A percentile compares a stretch with the other conserved stretches of the same genome.
These are phyloP conservation scores for Sciurus niger DNA, from an alignment of 2,113 vertebrate species.

Conservation along the genomic window DNA sequence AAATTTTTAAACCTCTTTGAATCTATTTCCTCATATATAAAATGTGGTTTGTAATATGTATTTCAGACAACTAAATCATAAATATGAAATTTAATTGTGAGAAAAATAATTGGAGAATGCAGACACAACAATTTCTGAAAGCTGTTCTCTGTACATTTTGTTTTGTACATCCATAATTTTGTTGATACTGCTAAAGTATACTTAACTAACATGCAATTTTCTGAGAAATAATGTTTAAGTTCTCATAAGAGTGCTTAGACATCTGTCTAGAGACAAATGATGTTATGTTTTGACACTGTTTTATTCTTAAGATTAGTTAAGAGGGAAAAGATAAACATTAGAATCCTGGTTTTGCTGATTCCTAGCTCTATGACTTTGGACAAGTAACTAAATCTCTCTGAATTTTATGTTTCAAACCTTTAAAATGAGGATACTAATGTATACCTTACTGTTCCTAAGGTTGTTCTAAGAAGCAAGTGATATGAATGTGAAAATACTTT, in stretches of 20 bases:
- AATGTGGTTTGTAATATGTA: neutral
- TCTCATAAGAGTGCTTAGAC: neutral
- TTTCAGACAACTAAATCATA: neutral
- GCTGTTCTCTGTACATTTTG: constrained; percentile 9
- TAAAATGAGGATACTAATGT: constrained; percentile 20
- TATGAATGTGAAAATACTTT: constrained; percentile 34
- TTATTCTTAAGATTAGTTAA: neutral
- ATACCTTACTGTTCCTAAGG: neutral
- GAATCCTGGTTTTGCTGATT: neutral
- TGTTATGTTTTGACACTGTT: neutral
- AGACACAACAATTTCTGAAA: neutral
- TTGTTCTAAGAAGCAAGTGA: constrained; percentile 46
- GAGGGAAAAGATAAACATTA: neutral
- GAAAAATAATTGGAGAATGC: neutral
- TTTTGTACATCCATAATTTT: neutral
- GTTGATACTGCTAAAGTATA: neutral
- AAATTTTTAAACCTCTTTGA: neutral
- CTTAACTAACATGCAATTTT: constrained; percentile 47
- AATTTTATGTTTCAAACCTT: neutral
- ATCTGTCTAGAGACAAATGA: neutral
- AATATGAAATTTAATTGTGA: neutral
- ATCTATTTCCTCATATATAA: neutral
- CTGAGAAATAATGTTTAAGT: constrained; percentile 3
- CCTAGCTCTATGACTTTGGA: neutral
- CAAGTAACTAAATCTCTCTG: neutral